Base-by-base conservation (phyloP, 2,888 invertebrate genomes). In the Drosophila atripex region DNA sequence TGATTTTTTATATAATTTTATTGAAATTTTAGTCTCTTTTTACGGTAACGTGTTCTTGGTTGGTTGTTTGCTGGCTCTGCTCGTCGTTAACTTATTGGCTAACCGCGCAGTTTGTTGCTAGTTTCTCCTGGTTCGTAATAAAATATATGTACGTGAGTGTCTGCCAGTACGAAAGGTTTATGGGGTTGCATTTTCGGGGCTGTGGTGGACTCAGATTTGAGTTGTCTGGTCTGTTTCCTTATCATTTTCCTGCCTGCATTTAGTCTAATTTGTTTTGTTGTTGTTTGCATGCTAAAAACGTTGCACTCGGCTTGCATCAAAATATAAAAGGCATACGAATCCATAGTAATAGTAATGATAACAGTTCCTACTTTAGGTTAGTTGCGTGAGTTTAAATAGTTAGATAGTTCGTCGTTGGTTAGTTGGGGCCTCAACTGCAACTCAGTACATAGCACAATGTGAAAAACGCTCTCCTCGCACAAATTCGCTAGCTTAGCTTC, bases 21-120 rank as follows among this genome's bases (percentile, higher is more conserved):
- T 88, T 88, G 80, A 82, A 87, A 83, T 78, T 77, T 70, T 84
- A 84, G 84, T 80, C 84, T 84, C 71, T 73, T 79, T 49, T 57
- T 84, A 84, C 78, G 76, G 75, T 84, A 83, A 84, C 80, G 84
- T 80, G 82, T 77, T 78, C 45, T 60, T 78, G 55, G 70, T 77
- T 76, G 60, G 57, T 70, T 80, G 59, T 38, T 61, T 55, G 64
- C 38, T 52, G 70, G 55, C 61, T 52, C 59, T 51, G 59, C 51
- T 60, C 21, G 39, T 54, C 57, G 38, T 61, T 49, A 39, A 68
- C 74, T 80, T 78, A 76, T 61, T 43, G 71, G 61, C 70, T 74
- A 78, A 56, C 49, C 50, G 65, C 51, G 57, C 73, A 74, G 68
- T 69, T 76, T 73, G 71, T 75, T 54, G 74, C 82, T 86, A 77